Conservation (phyloP, 2,113 vertebrate species). For the Cricetomys ansorgei region DNA sequence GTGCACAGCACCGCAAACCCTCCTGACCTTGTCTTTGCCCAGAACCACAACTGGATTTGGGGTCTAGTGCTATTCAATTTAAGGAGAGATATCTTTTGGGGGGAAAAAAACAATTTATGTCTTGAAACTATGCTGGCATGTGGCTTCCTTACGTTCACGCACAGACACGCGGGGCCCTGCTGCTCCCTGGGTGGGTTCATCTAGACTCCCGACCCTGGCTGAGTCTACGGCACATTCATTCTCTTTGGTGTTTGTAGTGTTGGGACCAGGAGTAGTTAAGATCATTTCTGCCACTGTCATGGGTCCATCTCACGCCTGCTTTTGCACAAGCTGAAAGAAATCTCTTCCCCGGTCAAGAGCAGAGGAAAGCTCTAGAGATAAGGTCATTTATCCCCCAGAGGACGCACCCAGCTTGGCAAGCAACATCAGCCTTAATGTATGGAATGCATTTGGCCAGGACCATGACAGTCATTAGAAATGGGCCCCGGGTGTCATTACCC, state of each 20-base stretch:
- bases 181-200: background rate
- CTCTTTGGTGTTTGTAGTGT: fast-evolving
- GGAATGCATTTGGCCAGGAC: slow-evolving; percentile 68
- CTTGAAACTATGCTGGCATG: background rate
- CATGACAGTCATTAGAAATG: slow-evolving; percentile 79
- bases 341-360: background rate
- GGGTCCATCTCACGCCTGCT: fast-evolving
- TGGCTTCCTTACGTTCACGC: background rate
- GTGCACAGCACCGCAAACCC: fast-evolving
- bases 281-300: fast-evolving
- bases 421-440: slow-evolving; percentile 79
- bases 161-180: background rate
- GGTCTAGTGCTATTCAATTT: background rate
- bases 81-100: background rate
- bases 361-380: background rate
- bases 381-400: slow-evolving; percentile 62
- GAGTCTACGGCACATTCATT: fast-evolving
- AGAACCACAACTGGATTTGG: background rate
- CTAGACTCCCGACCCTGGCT: background rate
- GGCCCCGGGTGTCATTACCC: slow-evolving; percentile 83
- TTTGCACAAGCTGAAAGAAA: background rate
- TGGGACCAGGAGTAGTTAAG: background rate
- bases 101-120: background rate
- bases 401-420: slow-evolving; percentile 5
- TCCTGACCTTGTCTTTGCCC: background rate